Percentiles rank a stretch among this genome's conserved stretches.
These are phyloP conservation scores for Eurois occulta DNA, from an alignment of 2,888 invertebrate genomes.

Conservation along the genomic window DNA sequence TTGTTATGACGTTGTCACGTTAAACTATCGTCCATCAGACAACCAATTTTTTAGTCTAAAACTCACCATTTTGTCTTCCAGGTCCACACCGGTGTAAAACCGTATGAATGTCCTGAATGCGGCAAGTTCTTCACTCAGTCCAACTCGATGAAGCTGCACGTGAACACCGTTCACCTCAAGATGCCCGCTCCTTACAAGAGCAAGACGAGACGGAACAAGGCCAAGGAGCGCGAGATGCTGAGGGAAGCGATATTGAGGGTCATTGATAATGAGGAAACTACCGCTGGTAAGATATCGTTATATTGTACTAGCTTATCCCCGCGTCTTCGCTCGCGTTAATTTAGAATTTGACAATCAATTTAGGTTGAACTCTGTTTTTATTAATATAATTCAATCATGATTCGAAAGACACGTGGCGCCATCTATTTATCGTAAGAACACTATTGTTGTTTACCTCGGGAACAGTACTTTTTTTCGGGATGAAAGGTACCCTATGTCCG, in stretches of 20 bases:
- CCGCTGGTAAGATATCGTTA: constrained; percentile 42
- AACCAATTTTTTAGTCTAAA: not conserved
- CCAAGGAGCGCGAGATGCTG: constrained; percentile 51
- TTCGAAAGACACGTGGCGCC: no score
- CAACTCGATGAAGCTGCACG: constrained; percentile 82
- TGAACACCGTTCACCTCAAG: constrained; percentile 81
- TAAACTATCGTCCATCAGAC: no score
- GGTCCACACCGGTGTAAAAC: constrained; percentile 84
- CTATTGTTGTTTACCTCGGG: no score
- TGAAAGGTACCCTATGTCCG: no score
- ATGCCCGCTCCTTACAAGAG: constrained; percentile 80
- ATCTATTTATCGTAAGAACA: no score
- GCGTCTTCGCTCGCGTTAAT: no score
- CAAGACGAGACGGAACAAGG: constrained; percentile 56
- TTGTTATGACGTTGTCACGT: no score
- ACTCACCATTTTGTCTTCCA: constrained; percentile 51
- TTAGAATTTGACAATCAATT: no score
- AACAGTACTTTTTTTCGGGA: no score
- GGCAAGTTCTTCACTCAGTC: constrained; percentile 83
- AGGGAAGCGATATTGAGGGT: constrained; percentile 27
- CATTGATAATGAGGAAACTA: constrained; percentile 30
- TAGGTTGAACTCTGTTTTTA: no score
- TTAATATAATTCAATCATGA: no score
- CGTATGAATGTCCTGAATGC: constrained; percentile 80
- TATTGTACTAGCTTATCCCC: no score